phyloP scores from a whole-genome alignment of 2,113 vertebrate genomes.

The Halichoerus grypus region DNA sequence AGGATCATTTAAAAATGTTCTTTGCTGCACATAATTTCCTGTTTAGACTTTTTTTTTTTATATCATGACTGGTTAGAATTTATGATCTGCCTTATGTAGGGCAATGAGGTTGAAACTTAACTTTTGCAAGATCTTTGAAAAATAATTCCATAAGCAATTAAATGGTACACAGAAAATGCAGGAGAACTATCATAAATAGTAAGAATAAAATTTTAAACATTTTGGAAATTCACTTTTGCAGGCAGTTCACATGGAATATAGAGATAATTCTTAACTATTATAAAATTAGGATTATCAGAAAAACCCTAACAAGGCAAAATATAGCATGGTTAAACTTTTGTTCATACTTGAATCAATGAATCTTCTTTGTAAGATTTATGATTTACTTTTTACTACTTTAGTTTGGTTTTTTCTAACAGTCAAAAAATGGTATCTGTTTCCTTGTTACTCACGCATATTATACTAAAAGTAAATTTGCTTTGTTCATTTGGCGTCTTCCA shows the following conservation, averaged over 20 bases:
- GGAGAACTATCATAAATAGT: background rate
- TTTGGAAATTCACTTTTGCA: constrained; percentile 21
- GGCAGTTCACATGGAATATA: background rate
- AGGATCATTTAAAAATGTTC: constrained; percentile 45
- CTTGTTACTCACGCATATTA: background rate
- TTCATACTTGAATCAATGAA: background rate
- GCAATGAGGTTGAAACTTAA: background rate
- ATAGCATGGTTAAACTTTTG: background rate
- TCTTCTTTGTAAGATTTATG: background rate
- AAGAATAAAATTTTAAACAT: background rate
- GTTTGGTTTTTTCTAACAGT: background rate
- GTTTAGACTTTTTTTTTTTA: background rate
- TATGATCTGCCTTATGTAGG: background rate
- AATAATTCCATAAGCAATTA: constrained; percentile 40
- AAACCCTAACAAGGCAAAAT: background rate
- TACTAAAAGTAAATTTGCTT: background rate
- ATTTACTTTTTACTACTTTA: constrained; percentile 8
- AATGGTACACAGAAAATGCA: background rate
- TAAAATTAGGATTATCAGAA: background rate
- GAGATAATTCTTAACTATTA: background rate
- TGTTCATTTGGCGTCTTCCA: background rate
- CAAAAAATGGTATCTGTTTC: background rate
- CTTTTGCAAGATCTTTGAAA: constrained; percentile 15
- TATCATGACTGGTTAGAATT: constrained; percentile 35
- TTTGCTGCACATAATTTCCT: constrained; percentile 36